Evolutionary conservation across 2,797 vertebrate species (phyloP).

Genomic region (Octomys mimax): DNA sequence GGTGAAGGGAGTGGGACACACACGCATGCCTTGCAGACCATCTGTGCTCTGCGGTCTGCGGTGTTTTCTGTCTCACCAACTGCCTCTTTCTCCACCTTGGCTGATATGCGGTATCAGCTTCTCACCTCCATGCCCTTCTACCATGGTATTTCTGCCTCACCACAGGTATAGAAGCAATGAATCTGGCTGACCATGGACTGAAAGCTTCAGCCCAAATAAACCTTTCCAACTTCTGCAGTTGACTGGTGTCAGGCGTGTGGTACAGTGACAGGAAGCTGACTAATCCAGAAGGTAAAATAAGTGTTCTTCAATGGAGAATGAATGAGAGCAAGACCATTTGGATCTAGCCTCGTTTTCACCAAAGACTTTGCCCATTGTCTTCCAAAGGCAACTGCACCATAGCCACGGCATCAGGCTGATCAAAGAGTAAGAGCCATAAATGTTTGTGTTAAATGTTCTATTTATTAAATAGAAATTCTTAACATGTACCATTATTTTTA

Average conservation of each 20-base stretch:
- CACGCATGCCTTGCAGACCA: too few species aligned
- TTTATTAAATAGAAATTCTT: constrained; percentile 1
- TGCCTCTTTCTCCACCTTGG: neutral
- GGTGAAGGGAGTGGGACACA: neutral
- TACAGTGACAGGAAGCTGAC: neutral
- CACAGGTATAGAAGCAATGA: neutral
- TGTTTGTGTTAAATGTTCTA: neutral
- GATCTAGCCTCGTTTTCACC: neutral
- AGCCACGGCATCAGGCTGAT: neutral
- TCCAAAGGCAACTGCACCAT: neutral
- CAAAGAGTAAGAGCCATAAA: neutral
- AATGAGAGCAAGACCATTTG: neutral
- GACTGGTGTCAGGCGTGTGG: neutral
- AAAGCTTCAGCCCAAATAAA: neutral
- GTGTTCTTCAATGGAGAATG: neutral
- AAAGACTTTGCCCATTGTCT: neutral
- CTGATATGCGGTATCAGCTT: neutral
- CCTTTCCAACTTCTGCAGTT: neutral
- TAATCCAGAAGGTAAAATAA: neutral
- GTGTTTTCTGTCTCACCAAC: neutral
- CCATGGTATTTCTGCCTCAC: neutral
- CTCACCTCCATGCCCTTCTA: neutral
- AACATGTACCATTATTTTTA: neutral
- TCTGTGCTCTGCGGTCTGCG: rapidly evolving
- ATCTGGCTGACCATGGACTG: neutral